Evolutionary conservation across 2,888 invertebrate species (phyloP).

Genomic region (Drosophila rubida): DNA sequence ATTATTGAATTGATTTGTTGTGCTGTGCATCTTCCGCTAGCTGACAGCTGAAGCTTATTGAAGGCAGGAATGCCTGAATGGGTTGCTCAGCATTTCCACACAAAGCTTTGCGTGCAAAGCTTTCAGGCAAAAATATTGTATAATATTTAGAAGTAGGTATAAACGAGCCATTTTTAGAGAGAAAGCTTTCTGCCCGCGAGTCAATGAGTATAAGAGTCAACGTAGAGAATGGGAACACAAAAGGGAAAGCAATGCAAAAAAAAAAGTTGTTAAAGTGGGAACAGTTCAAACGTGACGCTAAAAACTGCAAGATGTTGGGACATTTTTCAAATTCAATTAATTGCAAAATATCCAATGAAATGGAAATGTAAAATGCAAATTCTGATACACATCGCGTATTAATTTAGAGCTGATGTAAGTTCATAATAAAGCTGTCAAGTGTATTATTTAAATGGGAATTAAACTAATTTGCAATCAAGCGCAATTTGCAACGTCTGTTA

Average conservation of each 20-base stretch:
- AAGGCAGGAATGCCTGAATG: neutral
- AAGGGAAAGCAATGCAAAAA: neutral
- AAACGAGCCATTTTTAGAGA: conserved; percentile 32
- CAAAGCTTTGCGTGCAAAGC: conserved; percentile 40
- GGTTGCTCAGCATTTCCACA: conserved; percentile 3
- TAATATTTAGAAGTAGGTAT: conserved; percentile 26
- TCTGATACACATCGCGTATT: neutral
- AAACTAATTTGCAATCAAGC: neutral
- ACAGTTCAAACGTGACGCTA: conserved; percentile 21
- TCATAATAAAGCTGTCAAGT: neutral
- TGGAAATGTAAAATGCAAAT: neutral
- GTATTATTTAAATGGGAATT: neutral
- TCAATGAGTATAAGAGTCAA: conserved; percentile 38
- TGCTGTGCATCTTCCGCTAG: neutral
- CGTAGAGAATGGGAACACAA: conserved; percentile 4
- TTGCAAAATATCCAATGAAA: neutral
- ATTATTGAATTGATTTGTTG: conserved; percentile 14
- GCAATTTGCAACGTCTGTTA: neutral
- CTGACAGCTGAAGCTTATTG: conserved; percentile 8
- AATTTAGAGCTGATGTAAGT: neutral
- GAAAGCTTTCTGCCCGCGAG: conserved; percentile 30
- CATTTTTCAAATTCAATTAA: neutral
- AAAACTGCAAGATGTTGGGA: neutral
- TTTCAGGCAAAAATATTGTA: conserved; percentile 42
- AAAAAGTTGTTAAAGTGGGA: conserved; percentile 37